Evolutionary conservation across 2,888 invertebrate species (phyloP).

Genomic region (Erpobdella octoculata): DNA sequence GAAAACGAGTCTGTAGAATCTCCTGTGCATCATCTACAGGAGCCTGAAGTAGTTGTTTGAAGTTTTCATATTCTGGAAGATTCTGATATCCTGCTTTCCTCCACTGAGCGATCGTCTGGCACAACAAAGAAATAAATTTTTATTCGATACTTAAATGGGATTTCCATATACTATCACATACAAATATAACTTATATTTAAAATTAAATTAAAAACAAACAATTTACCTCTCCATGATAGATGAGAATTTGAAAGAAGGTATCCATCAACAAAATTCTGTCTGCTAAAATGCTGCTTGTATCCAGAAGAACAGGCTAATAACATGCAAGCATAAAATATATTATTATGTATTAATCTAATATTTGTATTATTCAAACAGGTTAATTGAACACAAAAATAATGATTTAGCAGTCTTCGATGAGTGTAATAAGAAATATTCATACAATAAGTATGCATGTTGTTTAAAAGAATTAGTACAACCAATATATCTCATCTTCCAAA

Average conservation of each 20-base stretch:
- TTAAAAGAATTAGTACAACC: no score
- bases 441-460: no score
- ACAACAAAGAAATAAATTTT: not conserved
- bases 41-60: constrained; percentile 86
- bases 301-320: constrained; percentile 78
- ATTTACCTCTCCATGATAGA: constrained; percentile 90
- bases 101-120: constrained; percentile 92
- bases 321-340: not conserved
- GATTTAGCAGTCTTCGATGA: no score
- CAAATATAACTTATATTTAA: not conserved
- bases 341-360: not conserved
- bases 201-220: not conserved
- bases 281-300: constrained; percentile 92
- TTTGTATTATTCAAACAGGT: not conserved
- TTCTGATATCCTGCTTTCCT: constrained; percentile 85
- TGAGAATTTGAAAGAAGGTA: constrained; percentile 98
- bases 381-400: no score
- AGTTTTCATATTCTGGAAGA: constrained; percentile 92
- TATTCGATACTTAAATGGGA: not conserved
- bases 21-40: constrained; percentile 95
- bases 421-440: no score
- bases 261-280: constrained; percentile 97
- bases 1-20: constrained; percentile 88
- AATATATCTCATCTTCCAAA: no score
- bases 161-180: no score